A percentile compares a stretch with the other conserved stretches of the same genome.
Conservation (phyloP, 2,797 vertebrate genomes). For the Falco berigora region DNA sequence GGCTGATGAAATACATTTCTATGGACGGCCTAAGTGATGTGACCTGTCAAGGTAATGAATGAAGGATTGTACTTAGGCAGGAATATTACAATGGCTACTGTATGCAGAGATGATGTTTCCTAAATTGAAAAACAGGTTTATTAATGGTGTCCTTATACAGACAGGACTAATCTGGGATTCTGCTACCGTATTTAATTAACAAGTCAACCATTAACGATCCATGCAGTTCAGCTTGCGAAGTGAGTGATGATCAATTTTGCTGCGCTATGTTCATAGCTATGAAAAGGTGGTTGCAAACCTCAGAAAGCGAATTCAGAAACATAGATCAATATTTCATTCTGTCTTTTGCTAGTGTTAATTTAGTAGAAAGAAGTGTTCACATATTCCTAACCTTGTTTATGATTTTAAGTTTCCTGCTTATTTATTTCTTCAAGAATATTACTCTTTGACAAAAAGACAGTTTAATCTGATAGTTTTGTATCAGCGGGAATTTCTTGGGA, state of each 20-base stretch:
- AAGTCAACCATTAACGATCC: conserved; percentile 43
- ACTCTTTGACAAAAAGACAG: not conserved
- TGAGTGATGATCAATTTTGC: conserved; percentile 46
- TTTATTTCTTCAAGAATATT: not conserved
- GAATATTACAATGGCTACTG: not conserved
- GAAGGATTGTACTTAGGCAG: not conserved
- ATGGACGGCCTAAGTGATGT: not conserved
- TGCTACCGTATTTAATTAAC: conserved; percentile 62
- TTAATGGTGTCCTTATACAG: conserved; percentile 40
- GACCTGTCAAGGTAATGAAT: conserved; percentile 25
- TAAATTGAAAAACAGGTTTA: conserved; percentile 62
- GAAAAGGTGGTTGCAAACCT: conserved; percentile 36
- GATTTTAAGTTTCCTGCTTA: not conserved
- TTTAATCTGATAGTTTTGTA: not conserved
- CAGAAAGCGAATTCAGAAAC: conserved; percentile 30
- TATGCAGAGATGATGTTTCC: conserved; percentile 23
- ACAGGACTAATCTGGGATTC: conserved; percentile 55
- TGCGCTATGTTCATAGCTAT: not conserved
- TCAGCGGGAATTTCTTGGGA: not conserved
- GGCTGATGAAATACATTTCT: conserved; percentile 13
- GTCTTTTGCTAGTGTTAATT: not conserved
- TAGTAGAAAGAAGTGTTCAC: not conserved
- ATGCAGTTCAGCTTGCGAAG: conserved; percentile 4
- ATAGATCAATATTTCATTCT: conserved; percentile 57
- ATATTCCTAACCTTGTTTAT: not conserved